Evolutionary conservation across 2,888 invertebrate genomes (phyloP).

Genomic region (Apeira syringaria): DNA sequence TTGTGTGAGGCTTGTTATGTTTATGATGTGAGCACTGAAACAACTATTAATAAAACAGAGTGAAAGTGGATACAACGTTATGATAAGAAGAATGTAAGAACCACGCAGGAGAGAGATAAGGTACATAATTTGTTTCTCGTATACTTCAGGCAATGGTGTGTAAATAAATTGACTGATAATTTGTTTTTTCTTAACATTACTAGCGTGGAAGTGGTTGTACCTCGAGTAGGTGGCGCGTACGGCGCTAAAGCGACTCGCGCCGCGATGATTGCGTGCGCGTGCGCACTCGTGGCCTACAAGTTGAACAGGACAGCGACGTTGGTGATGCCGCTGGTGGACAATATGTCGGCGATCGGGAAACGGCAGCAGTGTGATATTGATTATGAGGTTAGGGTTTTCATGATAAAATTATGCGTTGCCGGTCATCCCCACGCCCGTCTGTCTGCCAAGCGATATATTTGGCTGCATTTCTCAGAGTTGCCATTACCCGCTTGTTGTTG

Average conservation of each 20-base stretch:
- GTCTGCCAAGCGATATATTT: too few species aligned
- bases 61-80: too few species aligned
- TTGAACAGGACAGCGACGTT: conserved; percentile 85
- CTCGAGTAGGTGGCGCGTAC: conserved; percentile 91
- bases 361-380: conserved; percentile 70
- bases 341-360: conserved; percentile 85
- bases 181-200: conserved; percentile 16
- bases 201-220: conserved; percentile 88
- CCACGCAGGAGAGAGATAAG: too few species aligned
- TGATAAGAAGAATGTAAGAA: too few species aligned
- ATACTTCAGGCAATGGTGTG: background rate
- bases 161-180: background rate
- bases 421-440: too few species aligned
- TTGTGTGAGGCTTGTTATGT: too few species aligned
- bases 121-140: too few species aligned
- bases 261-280: conserved; percentile 83
- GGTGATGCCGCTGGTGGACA: conserved; percentile 85
- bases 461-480: too few species aligned
- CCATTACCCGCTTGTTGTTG: too few species aligned
- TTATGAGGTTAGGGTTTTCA: conserved; percentile 78
- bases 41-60: too few species aligned
- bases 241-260: conserved; percentile 90
- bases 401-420: too few species aligned
- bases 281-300: conserved; percentile 86
- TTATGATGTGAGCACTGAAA: too few species aligned